phyloP scores from a whole-genome alignment of 2,797 vertebrate species.

The Anableps anableps region DNA sequence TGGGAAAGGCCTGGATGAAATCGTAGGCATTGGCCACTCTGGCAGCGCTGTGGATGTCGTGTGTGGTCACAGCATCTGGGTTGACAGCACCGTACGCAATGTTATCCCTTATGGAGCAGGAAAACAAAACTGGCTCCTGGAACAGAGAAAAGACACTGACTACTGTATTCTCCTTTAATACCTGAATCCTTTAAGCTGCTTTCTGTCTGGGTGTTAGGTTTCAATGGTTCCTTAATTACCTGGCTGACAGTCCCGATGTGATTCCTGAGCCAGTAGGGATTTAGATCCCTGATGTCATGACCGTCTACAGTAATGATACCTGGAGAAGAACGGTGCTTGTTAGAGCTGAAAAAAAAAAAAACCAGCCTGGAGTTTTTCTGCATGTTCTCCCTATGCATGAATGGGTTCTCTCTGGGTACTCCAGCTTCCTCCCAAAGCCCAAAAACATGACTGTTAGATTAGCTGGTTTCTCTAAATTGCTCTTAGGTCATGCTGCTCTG shows the following conservation, averaged over 20 bases:
- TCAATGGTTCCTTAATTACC: conserved; percentile 73
- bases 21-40: conserved; percentile 88
- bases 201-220: not conserved
- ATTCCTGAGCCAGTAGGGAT: conserved; percentile 91
- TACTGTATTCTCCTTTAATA: not conserved
- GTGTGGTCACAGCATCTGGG: conserved; percentile 81
- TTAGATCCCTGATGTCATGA: conserved; percentile 88
- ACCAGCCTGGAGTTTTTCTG: not conserved
- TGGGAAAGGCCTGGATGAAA: conserved; percentile 90
- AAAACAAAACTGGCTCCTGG: conserved; percentile 96
- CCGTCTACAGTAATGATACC: conserved; percentile 89
- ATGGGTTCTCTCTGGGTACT: too few relatives aligned
- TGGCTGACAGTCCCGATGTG: conserved; percentile 96
- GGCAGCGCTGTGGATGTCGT: conserved; percentile 88
- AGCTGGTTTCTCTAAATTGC: not conserved
- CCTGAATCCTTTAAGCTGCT: not conserved
- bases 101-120: conserved; percentile 94
- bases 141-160: not conserved
- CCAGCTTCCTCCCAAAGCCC: not conserved
- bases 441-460: not conserved
- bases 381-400: not conserved
- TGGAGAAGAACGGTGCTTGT: conserved; percentile 50
- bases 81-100: conserved; percentile 91
- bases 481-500: not conserved
- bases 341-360: not conserved